phyloP scores from a whole-genome alignment of 1,140 invertebrate genomes.

The Solenopsis invicta region DNA sequence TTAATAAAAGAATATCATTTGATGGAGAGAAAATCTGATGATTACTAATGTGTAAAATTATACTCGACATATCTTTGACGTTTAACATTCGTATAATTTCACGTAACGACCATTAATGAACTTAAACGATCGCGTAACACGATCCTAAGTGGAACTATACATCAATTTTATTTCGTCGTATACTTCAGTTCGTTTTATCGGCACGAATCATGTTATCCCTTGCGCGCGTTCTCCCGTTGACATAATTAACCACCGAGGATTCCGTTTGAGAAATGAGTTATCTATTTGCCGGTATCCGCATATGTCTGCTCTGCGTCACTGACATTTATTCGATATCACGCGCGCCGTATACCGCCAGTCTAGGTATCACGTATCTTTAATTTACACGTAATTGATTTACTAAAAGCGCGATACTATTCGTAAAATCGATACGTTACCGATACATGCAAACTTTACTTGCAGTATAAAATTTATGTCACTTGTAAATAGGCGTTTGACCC shows the following conservation, averaged over 20 bases:
- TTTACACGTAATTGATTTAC: constrained; percentile 41
- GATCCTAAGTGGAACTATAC: constrained; percentile 33
- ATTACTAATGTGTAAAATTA: constrained; percentile 15
- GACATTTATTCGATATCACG: constrained; percentile 26
- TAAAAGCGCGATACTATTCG: constrained; percentile 6
- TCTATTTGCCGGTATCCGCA: constrained; percentile 11
- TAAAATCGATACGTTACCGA: constrained; percentile 33
- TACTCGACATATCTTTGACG: constrained; percentile 3
- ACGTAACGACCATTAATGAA: constrained; percentile 48
- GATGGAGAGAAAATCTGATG: background rate
- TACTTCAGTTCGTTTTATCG: constrained; percentile 43
- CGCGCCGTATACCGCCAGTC: constrained; percentile 5
- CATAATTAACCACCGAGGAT: constrained; percentile 49
- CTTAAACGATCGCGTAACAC: constrained; percentile 39
- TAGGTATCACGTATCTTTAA: constrained; percentile 29
- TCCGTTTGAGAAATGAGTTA: constrained; percentile 50
- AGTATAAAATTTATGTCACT: background rate
- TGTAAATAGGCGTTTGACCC: background rate
- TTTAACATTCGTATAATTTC: constrained; percentile 49
- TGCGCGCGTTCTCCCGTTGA: constrained; percentile 6
- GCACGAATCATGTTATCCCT: constrained; percentile 18
- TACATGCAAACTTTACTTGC: background rate
- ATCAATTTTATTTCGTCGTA: constrained; percentile 50
- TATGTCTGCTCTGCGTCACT: background rate
- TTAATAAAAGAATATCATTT: background rate